phyloP scores from a whole-genome alignment of 2,888 invertebrate species.

The Coleophora flavipennella region DNA sequence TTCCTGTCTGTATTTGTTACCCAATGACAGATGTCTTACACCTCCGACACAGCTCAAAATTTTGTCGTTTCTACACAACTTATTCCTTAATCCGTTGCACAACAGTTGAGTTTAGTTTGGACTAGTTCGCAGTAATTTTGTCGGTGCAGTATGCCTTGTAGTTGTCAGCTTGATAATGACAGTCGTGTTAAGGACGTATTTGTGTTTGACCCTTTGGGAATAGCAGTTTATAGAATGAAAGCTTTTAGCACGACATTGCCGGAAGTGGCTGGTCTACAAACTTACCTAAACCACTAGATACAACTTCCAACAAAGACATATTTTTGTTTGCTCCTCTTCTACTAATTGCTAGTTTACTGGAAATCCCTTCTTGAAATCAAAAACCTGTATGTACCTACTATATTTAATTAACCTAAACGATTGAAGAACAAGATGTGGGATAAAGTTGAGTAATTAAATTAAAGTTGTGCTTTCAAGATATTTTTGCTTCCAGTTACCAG shows the following conservation, averaged over 20 bases:
- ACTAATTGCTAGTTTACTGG: too few relatives aligned
- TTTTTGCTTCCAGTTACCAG: constrained; percentile 2
- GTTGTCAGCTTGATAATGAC: constrained; percentile 55
- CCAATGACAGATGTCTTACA: constrained; percentile 68
- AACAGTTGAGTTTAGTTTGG: background rate
- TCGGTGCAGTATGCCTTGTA: constrained; percentile 29
- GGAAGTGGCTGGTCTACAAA: too few relatives aligned
- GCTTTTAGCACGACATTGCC: too few relatives aligned
- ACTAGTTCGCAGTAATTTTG: constrained; percentile 10
- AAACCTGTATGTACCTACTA: too few relatives aligned
- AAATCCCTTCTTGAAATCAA: background rate
- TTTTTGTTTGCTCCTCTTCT: too few relatives aligned
- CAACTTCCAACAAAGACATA: too few relatives aligned
- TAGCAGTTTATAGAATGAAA: background rate
- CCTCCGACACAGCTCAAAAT: constrained; percentile 33
- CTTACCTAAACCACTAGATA: too few relatives aligned
- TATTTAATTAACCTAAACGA: too few relatives aligned
- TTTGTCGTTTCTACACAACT: background rate
- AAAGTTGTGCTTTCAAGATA: too few relatives aligned
- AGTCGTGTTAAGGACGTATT: constrained; percentile 50
- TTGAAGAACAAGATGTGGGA: too few relatives aligned
- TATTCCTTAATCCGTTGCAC: background rate
- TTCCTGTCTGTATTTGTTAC: constrained; percentile 66
- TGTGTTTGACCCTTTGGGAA: constrained; percentile 49
- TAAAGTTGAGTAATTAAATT: too few relatives aligned